A percentile compares a stretch with the other conserved stretches of the same genome.
Evolutionary conservation across 2,797 vertebrate species (phyloP).

Genomic region (Cheirogaleus major): DNA sequence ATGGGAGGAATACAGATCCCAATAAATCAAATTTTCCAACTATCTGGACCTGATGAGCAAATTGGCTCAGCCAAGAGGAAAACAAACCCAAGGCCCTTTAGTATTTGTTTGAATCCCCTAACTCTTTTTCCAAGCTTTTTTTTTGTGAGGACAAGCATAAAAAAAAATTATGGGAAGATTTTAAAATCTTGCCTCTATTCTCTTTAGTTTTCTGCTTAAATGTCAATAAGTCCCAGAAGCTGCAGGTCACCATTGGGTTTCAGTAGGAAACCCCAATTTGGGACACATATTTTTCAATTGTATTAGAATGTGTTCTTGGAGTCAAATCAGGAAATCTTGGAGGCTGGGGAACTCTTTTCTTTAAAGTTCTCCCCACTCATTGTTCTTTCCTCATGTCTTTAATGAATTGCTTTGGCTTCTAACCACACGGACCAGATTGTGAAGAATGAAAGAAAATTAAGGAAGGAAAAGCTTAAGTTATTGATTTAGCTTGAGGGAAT

Average conservation of each 20-base stretch:
- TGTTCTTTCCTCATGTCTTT: constrained; percentile 65
- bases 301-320: constrained; percentile 68
- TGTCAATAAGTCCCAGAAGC: constrained; percentile 40
- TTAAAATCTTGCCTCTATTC: constrained; percentile 37
- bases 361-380: constrained; percentile 56
- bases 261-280: constrained; percentile 53
- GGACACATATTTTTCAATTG: constrained; percentile 57
- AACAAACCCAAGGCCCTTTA: constrained; percentile 54
- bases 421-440: constrained; percentile 52
- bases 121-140: constrained; percentile 60
- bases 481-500: constrained; percentile 40
- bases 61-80: constrained; percentile 49
- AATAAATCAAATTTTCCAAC: constrained; percentile 65
- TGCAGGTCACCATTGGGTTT: constrained; percentile 48
- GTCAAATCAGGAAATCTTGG: constrained; percentile 58
- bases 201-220: constrained; percentile 61
- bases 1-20: background rate
- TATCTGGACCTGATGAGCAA: constrained; percentile 63
- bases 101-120: constrained; percentile 59
- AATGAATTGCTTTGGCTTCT: constrained; percentile 68
- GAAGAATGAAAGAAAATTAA: constrained; percentile 68
- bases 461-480: constrained; percentile 62
- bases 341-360: constrained; percentile 51
- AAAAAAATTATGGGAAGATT: constrained; percentile 34
- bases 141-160: constrained; percentile 41